Evolutionary conservation across 64 coral and sea anemone genomes (phyloP).

Genomic region (Porites lutea): DNA sequence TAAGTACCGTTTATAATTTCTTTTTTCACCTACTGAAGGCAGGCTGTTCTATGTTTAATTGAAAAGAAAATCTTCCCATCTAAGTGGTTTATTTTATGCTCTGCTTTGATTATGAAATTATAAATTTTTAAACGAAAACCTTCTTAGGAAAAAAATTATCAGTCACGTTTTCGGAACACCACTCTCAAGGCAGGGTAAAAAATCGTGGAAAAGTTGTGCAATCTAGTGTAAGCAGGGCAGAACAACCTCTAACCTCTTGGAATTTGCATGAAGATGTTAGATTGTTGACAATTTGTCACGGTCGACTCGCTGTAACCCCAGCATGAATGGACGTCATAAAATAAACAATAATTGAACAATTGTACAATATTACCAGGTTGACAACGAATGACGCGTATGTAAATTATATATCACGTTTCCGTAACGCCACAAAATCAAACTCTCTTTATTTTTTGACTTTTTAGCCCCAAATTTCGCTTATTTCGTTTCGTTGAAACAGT

Average conservation of each 20-base stretch:
- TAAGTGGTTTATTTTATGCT: conserved; percentile 19
- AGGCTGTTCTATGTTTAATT: conserved; percentile 32
- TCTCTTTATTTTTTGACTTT: neutral
- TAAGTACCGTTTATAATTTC: neutral
- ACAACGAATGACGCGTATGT: conserved; percentile 49
- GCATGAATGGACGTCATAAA: conserved; percentile 54
- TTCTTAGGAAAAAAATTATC: conserved; percentile 13
- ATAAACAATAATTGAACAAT: conserved; percentile 59
- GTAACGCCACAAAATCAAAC: conserved; percentile 50
- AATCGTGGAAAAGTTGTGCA: conserved; percentile 3
- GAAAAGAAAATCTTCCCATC: conserved; percentile 5
- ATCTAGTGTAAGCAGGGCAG: neutral
- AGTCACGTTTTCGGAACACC: conserved; percentile 33
- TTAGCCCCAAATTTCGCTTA: neutral
- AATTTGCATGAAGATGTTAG: conserved; percentile 45
- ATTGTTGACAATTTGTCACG: conserved; percentile 37
- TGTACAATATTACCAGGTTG: conserved; percentile 54
- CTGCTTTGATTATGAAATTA: neutral
- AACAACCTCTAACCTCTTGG: neutral
- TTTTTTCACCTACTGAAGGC: neutral
- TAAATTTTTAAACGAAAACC: conserved; percentile 40
- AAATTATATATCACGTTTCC: conserved; percentile 39
- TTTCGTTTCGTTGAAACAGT: neutral
- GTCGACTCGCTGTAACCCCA: conserved; percentile 28
- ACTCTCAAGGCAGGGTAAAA: neutral